These are phyloP conservation scores for Catagonus wagneri DNA, from an alignment of 2,113 vertebrate species.

Conservation along the genomic window DNA sequence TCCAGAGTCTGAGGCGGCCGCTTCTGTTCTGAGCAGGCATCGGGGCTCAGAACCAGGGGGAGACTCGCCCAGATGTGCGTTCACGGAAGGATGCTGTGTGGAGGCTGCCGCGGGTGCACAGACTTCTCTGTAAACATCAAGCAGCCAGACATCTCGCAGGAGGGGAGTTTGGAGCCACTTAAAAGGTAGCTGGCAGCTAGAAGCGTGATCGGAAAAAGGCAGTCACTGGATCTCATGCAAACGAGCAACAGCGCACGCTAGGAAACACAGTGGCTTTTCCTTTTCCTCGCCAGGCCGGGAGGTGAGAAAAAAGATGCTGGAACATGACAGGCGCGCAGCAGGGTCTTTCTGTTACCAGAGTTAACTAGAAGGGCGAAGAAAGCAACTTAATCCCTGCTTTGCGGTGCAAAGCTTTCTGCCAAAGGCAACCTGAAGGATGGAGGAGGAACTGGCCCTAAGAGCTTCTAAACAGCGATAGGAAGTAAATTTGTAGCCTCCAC, in stretches of 20 bases:
- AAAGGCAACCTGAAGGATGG: not conserved
- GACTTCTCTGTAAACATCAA: not conserved
- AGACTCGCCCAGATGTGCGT: not conserved
- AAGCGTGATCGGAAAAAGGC: not conserved
- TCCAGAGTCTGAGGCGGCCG: not conserved
- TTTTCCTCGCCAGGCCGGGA: not conserved
- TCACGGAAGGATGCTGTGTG: fast-evolving
- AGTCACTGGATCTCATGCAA: not conserved
- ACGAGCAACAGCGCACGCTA: not conserved
- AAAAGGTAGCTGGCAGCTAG: slow-evolving; percentile 46
- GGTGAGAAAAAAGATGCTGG: not conserved
- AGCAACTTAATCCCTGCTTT: not conserved
- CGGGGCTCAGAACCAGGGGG: not conserved
- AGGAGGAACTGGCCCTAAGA: not conserved
- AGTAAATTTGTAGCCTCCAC: not conserved
- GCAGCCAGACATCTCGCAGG: not conserved
- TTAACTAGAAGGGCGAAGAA: slow-evolving; percentile 43
- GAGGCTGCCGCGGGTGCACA: not conserved
- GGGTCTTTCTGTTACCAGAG: not conserved
- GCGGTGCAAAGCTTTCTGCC: not conserved
- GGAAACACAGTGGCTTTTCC: not conserved
- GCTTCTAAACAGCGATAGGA: not conserved
- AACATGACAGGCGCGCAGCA: not conserved
- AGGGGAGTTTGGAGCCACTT: slow-evolving; percentile 24
- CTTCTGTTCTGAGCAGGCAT: too few species aligned